phyloP scores from a whole-genome alignment of 2,113 vertebrate genomes.

The Malaclemys terrapin region DNA sequence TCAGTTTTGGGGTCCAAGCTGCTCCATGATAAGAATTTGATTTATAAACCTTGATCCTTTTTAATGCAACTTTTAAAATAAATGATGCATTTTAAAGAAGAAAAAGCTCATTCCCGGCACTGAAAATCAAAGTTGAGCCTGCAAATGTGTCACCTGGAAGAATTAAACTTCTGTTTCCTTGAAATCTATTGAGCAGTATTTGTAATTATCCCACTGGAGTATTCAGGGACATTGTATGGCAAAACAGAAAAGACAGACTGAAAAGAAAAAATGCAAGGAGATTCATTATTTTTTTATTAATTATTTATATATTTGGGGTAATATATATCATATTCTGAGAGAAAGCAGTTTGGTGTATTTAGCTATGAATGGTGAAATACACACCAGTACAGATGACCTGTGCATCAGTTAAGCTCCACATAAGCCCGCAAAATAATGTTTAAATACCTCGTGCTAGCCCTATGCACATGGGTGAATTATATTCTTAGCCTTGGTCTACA shows the following conservation, averaged over 20 bases:
- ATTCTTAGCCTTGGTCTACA: background rate
- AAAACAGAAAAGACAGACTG: constrained; percentile 34
- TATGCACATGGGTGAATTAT: background rate
- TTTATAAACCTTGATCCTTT: background rate
- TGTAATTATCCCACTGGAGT: background rate
- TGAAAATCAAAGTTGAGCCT: background rate
- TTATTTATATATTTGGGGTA: constrained; percentile 26
- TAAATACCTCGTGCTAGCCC: background rate
- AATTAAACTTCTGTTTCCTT: constrained; percentile 8
- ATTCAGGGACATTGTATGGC: background rate
- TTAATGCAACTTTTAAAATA: background rate
- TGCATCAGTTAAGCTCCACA: background rate
- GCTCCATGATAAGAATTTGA: background rate
- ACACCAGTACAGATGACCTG: background rate
- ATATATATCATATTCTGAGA: constrained; percentile 43
- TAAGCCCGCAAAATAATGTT: background rate
- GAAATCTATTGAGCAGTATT: background rate
- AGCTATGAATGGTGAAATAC: background rate
- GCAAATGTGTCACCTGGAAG: background rate
- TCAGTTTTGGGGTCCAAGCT: background rate
- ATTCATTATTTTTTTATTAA: background rate
- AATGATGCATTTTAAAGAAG: constrained; percentile 3
- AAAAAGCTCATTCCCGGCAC: constrained; percentile 44
- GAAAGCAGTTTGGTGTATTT: constrained; percentile 7
- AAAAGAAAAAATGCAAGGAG: constrained; percentile 29